Evolutionary conservation across 1,140 invertebrate species (phyloP), one percentile per base, ranked within the genome.

Genomic region (Araneus ventricosus): DNA sequence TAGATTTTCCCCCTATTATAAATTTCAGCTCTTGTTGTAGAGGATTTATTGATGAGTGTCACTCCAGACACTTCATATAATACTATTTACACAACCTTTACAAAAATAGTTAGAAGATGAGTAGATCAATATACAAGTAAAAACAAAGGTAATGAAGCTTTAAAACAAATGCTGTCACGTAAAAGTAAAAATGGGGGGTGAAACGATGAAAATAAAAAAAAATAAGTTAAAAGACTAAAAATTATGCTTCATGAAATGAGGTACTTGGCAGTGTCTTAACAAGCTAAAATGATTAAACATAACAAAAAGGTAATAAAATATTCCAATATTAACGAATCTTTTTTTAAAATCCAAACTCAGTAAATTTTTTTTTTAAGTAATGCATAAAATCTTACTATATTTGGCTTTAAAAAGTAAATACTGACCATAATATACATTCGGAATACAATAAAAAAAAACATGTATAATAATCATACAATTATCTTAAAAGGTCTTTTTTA

Each of bases 41-140:
- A 86, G 79, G 90, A 85, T 92, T 92, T 92, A 39, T 70, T 86
- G 27, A 61, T 57, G 10, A 92, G 84, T 92, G 61, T 86, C 80
- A 52, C 61, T 63, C 75, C 45, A 34, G 90, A 87, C 84, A 92
- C 86, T 87, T 27, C 30, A 61, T 75, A 67, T 52, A 52, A 30
- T 67, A 92, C 30, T 92, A 92, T 92, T 86, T 92, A 92, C 85
- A 92, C 37, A 45, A 34, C 37, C 84, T 92, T 92, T 92, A 92
- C 85, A 92, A 92, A 92, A 92, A 92, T 92, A 92, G 82, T 61
- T 92, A 80, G 79, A 92, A 92, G 34, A 84, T 41, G 57, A 80
- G 82, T 84, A 37, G 52, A 70, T 52, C 27, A 84, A 92, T 92
- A 30, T 84, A 86, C 57, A 92, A 92, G 27, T 37, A 75, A 90